Evolutionary conservation across 2,888 invertebrate genomes (phyloP), one percentile per base, ranked within the genome.

Genomic region (Agrochola lychnidis): DNA sequence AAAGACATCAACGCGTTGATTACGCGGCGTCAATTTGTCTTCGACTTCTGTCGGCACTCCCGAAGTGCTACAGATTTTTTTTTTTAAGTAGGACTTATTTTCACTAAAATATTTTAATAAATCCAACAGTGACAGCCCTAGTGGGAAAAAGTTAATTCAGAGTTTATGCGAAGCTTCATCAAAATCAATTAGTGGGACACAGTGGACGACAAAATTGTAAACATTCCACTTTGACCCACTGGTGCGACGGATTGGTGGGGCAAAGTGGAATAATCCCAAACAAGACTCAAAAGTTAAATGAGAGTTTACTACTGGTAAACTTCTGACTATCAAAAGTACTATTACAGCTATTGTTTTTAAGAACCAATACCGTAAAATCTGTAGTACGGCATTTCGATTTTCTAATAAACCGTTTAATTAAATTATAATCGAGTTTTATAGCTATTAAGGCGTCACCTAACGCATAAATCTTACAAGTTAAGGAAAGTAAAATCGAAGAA

Each of bases 401-500:
- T 70, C 51, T 59, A 53, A 68, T 36, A 42, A 59, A 59, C 51
- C 70, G 2, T 61, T 73, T 73, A 70, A 85, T 79, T 74, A 45
- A 0, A 53, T 68, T 64, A 64, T 6, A 40, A 12, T 22, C 59
- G 22, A 66, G 25, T 63, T 83, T 83, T 74, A 83, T 30, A 59
- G 62, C 61, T 19, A 48, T 51, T n/a, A 56, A 83, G 40, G 68
- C 71, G 57, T 76, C 66, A 64, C 57, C 53, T 56, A 57, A 81
- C 68, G 53, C 64, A 76, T 73, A 74, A 81, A 76, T 80, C 80
- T 68, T 67, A 61, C 53, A 42, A 45, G 48, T 45, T 45, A 56
- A 78, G 64, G 78, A 85, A 87, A 85, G 78, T 72, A 71, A 25
- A 56, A 69, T 69, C 45, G n/a, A 70, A 56, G 36, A 76, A 75